These are phyloP conservation scores for Pelodiscus sinensis DNA, from an alignment of 2,113 vertebrate genomes.

Conservation along the genomic window DNA sequence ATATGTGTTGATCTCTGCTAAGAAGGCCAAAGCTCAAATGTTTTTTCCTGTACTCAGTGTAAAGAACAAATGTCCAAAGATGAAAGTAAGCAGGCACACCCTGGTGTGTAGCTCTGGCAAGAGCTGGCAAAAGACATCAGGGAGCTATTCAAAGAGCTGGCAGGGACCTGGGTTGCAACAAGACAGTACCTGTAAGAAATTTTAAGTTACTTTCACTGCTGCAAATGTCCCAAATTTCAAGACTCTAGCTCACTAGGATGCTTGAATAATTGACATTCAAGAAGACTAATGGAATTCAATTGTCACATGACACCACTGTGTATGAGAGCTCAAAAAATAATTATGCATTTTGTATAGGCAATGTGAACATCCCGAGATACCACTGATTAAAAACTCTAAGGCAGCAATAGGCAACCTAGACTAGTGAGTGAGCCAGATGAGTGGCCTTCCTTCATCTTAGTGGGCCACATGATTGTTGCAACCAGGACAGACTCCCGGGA, in stretches of 20 bases:
- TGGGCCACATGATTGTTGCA: no score
- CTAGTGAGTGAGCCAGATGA: no score
- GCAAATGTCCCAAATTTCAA: not conserved
- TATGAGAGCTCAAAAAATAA: not conserved
- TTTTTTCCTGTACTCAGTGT: not conserved
- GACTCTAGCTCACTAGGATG: not conserved
- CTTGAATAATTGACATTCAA: not conserved
- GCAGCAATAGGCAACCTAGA: no score
- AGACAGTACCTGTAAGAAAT: no score
- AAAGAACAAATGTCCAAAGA: not conserved
- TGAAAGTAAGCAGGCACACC: no score
- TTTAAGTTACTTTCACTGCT: no score
- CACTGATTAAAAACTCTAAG: not conserved
- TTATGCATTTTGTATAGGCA: not conserved
- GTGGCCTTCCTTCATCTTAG: no score
- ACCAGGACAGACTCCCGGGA: no score
- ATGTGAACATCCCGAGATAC: not conserved
- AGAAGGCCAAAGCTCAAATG: not conserved
- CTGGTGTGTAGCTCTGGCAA: no score
- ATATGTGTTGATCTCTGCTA: not conserved
- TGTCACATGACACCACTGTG: not conserved
- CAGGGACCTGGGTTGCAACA: no score
- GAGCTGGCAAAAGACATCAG: no score
- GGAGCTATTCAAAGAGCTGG: no score
- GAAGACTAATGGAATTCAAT: not conserved